Conservation (phyloP, 2,113 vertebrate species). For the Platanista minor region DNA sequence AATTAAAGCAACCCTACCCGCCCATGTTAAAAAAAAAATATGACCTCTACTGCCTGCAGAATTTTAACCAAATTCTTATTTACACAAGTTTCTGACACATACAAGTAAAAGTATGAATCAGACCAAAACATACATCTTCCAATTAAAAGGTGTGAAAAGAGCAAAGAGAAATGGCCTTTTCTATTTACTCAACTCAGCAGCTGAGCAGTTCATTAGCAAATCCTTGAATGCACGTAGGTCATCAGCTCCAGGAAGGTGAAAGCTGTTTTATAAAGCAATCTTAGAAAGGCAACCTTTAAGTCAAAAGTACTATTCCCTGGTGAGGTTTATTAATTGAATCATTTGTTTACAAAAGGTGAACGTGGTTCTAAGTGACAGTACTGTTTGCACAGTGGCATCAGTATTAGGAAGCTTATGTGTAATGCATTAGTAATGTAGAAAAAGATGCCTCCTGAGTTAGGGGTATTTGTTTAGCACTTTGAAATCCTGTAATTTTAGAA, state of each 20-base stretch:
- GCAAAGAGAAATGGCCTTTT: constrained; percentile 77
- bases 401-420: constrained; percentile 45
- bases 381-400: constrained; percentile 67
- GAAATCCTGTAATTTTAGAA: constrained; percentile 60
- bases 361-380: constrained; percentile 41
- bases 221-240: constrained; percentile 50
- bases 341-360: constrained; percentile 74
- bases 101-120: constrained; percentile 76
- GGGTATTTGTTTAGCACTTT: constrained; percentile 52
- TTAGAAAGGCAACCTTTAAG: constrained; percentile 69
- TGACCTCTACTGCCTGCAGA: constrained; percentile 74
- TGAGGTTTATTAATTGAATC: constrained; percentile 71
- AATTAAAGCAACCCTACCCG: constrained; percentile 77
- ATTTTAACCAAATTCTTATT: constrained; percentile 78
- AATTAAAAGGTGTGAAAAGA: constrained; percentile 78
- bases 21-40: constrained; percentile 80
- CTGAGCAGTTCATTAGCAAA: constrained; percentile 66
- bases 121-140: constrained; percentile 75
- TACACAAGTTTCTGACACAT: constrained; percentile 70
- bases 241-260: constrained; percentile 42
- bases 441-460: constrained; percentile 34
- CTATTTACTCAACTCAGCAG: constrained; percentile 70
- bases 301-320: constrained; percentile 60
- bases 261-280: constrained; percentile 61
- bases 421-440: constrained; percentile 56